Evolutionary conservation across 1,140 invertebrate species (phyloP), one percentile per base, ranked within the genome.

Genomic region (Brachionus rotundiformis): DNA sequence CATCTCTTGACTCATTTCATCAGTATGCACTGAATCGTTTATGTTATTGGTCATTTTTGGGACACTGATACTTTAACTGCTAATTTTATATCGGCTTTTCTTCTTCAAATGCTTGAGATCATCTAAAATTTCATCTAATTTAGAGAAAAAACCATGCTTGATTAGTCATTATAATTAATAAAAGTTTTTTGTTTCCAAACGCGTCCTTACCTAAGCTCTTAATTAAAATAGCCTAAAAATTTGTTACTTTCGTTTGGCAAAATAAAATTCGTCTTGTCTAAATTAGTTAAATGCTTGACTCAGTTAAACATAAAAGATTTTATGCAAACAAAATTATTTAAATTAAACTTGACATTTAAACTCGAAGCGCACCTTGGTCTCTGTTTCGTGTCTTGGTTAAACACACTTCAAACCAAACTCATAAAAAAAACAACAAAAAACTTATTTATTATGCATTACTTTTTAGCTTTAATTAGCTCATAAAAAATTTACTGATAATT

Each of bases 291-390:
- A 54, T 54, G 47, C 47, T 54, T 54, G 47, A 54, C 47, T 54
- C 47, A 54, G 47, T 54, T 54, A 19, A 54, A 54, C 19, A 54
- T 19, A 23, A 19, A 54, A 54, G 19, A 54, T 19, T 19, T 54
- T 54, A 25, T 54, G 47, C 47, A 54, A 54, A 19, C 47, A 8
- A 54, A 49, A 19, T 19, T 54, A 54, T 54, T 54, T 54, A 54
- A 54, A 54, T 54, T 54, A 54, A 54, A 54, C 47, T 54, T 54
- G 47, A 54, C 47, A 54, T 54, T 54, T 54, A 54, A 54, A 54
- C 47, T 54, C 47, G 47, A 16, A 54, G 47, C 47, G 19, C 47
- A 25, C 47, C 47, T 54, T 54, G 47, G 47, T 54, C 47, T 54
- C 19, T 54, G 47, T 54, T 54, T 54, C 47, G 47, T 54, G 47